A percentile compares a stretch with the other conserved stretches of the same genome.
These are phyloP conservation scores for Drosophila cyrtoloma DNA, from an alignment of 2,888 invertebrate species.

Conservation along the genomic window DNA sequence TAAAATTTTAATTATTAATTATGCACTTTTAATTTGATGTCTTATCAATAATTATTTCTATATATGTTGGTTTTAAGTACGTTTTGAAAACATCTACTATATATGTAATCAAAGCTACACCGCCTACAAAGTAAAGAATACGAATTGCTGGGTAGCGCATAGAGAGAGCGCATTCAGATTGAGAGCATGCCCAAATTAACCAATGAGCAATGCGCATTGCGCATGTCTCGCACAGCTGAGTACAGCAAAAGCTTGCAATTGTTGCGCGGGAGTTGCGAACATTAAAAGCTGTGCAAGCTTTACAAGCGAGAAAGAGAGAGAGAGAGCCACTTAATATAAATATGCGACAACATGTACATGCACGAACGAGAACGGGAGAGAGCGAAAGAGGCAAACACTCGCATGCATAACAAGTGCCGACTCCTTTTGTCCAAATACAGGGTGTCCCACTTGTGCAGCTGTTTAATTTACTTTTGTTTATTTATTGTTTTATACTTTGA, in stretches of 20 bases:
- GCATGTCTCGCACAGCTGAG: conserved; percentile 29
- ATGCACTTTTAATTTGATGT: neutral
- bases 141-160: neutral
- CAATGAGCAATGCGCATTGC: conserved; percentile 15
- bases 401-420: neutral
- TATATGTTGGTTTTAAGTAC: neutral
- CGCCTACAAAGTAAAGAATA: neutral
- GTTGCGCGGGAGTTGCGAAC: conserved; percentile 25
- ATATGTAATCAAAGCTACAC: neutral
- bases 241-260: conserved; percentile 12
- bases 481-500: neutral
- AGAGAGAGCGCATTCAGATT: neutral
- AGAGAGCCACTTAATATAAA: neutral
- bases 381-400: neutral
- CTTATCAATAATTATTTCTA: neutral
- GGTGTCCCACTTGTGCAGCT: neutral
- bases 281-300: conserved; percentile 11
- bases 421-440: neutral
- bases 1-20: neutral
- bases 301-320: neutral
- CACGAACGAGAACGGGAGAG: neutral
- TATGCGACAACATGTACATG: neutral
- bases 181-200: neutral
- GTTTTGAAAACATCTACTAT: neutral
- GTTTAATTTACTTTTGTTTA: neutral